Evolutionary conservation across 2,113 vertebrate genomes (phyloP).

Genomic region (Paramisgurnus dabryanus): DNA sequence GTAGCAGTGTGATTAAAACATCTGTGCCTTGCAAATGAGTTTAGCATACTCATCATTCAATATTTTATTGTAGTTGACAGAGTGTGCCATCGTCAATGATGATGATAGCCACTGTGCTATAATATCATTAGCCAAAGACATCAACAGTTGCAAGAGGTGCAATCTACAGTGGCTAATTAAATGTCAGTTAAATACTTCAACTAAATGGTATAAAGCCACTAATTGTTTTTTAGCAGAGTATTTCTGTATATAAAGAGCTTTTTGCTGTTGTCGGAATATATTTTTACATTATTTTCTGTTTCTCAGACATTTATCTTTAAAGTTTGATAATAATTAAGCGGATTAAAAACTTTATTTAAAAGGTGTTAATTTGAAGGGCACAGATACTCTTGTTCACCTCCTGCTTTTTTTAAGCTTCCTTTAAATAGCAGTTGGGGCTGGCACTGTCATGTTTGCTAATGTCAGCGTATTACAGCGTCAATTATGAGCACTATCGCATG

Average conservation of each 20-base stretch:
- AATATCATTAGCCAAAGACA: slow-evolving; percentile 11
- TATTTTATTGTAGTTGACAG: not conserved
- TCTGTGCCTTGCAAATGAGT: slow-evolving; percentile 1
- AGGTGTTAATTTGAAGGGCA: not conserved
- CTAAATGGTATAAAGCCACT: not conserved
- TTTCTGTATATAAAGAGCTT: not conserved
- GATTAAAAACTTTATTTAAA: not conserved
- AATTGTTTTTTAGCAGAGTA: not conserved
- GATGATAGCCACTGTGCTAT: not conserved
- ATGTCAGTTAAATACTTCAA: not conserved
- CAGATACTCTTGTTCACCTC: not conserved
- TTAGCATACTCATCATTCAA: not conserved
- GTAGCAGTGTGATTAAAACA: not conserved
- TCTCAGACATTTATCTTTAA: not conserved
- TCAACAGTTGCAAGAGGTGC: slow-evolving; percentile 1
- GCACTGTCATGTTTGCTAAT: not conserved
- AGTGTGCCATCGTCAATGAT: not conserved
- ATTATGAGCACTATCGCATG: too few species aligned
- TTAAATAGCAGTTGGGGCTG: too few species aligned
- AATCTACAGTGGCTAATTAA: not conserved
- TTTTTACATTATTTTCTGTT: not conserved
- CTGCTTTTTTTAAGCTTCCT: not conserved
- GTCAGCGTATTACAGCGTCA: not conserved
- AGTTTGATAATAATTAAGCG: not conserved
- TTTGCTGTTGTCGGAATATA: not conserved